Percentiles rank a stretch among this genome's conserved stretches.
These are phyloP conservation scores for Moxostoma hubbsi DNA, from an alignment of 2,797 vertebrate species.

Conservation along the genomic window DNA sequence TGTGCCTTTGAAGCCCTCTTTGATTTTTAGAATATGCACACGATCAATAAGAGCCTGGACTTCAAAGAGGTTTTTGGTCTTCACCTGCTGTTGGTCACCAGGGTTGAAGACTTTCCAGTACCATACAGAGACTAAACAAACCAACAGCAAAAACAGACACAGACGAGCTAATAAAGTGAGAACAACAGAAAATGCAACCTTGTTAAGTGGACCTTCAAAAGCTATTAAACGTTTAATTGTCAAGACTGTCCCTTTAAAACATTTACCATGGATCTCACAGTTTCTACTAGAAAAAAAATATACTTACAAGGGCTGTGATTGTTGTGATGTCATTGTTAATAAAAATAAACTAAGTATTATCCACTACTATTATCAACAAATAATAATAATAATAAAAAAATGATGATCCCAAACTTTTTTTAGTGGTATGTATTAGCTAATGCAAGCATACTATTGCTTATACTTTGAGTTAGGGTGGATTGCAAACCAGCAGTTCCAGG, in stretches of 20 bases:
- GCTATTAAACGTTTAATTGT: conserved; percentile 15
- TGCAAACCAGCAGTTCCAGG: too few relatives aligned
- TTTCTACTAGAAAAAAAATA: not conserved
- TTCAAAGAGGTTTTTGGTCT: conserved; percentile 81
- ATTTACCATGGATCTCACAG: not conserved
- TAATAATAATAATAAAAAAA: too few relatives aligned
- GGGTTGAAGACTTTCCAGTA: conserved; percentile 84
- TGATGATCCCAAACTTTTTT: too few relatives aligned
- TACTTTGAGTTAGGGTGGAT: too few relatives aligned
- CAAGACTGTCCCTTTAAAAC: not conserved
- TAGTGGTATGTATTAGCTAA: too few relatives aligned
- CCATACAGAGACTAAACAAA: conserved; percentile 71
- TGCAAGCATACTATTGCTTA: too few relatives aligned
- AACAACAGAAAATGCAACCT: conserved; percentile 48
- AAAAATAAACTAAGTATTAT: too few relatives aligned
- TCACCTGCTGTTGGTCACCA: conserved; percentile 88
- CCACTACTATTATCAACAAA: too few relatives aligned
- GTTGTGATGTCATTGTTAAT: too few relatives aligned
- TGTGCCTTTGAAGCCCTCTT: conserved; percentile 82
- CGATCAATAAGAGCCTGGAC: conserved; percentile 81
- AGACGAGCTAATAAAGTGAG: conserved; percentile 45
- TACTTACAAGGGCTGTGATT: not conserved
- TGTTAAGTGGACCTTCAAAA: conserved; percentile 45
- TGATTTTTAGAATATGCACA: conserved; percentile 85
- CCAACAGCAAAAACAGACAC: conserved; percentile 60